Evolutionary conservation across 2,797 vertebrate genomes (phyloP).

Genomic region (Eulemur albifrons): DNA sequence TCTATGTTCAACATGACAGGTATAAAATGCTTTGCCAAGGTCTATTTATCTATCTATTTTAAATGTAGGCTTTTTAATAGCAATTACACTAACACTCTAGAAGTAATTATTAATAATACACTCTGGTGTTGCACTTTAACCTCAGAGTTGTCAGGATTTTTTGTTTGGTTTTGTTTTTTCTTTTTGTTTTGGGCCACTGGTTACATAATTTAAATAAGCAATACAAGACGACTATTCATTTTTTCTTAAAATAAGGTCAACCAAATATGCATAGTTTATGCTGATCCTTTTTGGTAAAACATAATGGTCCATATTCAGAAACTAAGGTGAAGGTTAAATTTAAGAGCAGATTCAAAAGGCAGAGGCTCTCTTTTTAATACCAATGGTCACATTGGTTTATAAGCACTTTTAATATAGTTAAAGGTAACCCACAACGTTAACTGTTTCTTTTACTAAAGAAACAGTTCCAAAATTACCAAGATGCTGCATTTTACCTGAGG

Average conservation of each 20-base stretch:
- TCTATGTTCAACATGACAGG: not conserved
- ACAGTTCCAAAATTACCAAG: not conserved
- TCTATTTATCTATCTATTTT: not conserved
- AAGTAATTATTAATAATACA: not conserved
- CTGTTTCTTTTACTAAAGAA: not conserved
- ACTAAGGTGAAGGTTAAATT: not conserved
- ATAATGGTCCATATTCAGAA: not conserved
- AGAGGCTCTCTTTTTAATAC: not conserved
- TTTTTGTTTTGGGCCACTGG: not conserved
- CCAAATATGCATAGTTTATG: not conserved
- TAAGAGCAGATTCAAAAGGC: not conserved
- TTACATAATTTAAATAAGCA: conserved; percentile 56
- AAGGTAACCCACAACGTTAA: not conserved
- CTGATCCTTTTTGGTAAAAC: not conserved
- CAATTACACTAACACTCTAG: not conserved
- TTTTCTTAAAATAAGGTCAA: conserved; percentile 37
- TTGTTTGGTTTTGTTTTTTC: not conserved
- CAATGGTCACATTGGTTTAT: not conserved
- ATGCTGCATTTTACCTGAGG: not conserved
- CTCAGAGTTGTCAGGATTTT: not conserved
- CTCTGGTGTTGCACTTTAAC: not conserved
- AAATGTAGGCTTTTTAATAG: not conserved
- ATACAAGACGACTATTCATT: not conserved
- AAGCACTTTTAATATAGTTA: not conserved
- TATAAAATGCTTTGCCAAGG: not conserved